phyloP scores from a whole-genome alignment of 2,797 vertebrate species.

The Gorsachius magnificus region DNA sequence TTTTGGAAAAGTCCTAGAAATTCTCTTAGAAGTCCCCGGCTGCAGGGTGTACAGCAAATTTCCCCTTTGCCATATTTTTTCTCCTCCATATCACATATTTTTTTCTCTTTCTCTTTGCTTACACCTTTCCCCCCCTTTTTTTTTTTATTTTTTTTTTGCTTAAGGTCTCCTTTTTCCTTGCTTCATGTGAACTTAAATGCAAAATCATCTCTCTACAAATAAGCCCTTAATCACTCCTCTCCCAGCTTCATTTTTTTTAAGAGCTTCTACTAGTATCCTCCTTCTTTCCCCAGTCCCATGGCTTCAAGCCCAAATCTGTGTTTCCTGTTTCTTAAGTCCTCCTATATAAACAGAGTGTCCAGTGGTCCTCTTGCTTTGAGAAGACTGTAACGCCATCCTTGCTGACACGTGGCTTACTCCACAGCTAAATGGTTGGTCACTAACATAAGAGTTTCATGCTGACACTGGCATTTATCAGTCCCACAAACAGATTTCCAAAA shows the following conservation, averaged over 20 bases:
- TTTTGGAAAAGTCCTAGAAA: not conserved
- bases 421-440: not conserved
- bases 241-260: not conserved
- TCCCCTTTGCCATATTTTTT: not conserved
- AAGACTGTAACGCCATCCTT: not conserved
- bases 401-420: not conserved
- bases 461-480: not conserved
- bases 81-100: not conserved
- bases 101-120: not conserved
- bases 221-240: not conserved
- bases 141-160: not conserved
- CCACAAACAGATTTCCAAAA: not conserved
- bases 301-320: not conserved
- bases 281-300: not conserved
- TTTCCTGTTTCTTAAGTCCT: not conserved
- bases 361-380: not conserved
- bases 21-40: not conserved
- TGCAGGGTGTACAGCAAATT: not conserved
- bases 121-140: not conserved
- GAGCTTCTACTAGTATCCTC: not conserved
- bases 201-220: not conserved
- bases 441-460: not conserved
- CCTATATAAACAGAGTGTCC: not conserved
- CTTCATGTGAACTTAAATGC: not conserved
- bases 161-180: not conserved